Conservation (phyloP, 2,797 vertebrate species). For the Mus spretus region DNA sequence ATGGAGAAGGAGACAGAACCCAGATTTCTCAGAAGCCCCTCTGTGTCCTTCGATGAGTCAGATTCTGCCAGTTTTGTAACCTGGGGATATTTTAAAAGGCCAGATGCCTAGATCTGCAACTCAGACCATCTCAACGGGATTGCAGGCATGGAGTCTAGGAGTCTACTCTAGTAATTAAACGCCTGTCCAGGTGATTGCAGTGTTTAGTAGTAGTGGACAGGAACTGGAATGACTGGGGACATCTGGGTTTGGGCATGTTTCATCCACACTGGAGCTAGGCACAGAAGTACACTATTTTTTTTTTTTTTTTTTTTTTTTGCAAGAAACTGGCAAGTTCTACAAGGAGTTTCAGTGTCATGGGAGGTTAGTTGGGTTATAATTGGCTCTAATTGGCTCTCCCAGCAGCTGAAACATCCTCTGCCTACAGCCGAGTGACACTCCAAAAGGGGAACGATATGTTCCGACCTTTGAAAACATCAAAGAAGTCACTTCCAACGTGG, state of each 20-base stretch:
- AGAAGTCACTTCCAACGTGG: slow-evolving; percentile 65
- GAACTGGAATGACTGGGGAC: background rate
- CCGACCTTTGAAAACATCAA: slow-evolving; percentile 82
- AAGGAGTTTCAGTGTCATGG: slow-evolving; percentile 77
- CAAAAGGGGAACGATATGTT: slow-evolving; percentile 65
- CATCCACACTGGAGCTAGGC: background rate
- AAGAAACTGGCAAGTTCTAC: slow-evolving; percentile 78
- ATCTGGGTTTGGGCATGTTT: background rate
- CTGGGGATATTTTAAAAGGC: slow-evolving; percentile 21
- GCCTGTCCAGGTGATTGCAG: background rate
- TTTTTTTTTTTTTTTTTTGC: background rate
- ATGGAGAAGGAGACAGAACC: background rate
- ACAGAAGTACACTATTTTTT: slow-evolving; percentile 34
- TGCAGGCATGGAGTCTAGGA: too few relatives aligned
- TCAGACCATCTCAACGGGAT: background rate
- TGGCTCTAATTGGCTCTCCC: slow-evolving; percentile 80
- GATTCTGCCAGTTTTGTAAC: background rate
- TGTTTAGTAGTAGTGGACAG: background rate
- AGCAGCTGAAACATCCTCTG: slow-evolving; percentile 70
- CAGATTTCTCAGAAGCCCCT: background rate
- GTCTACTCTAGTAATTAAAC: background rate
- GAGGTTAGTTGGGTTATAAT: slow-evolving; percentile 81
- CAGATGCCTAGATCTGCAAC: background rate
- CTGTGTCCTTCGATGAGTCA: background rate
- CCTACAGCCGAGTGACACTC: slow-evolving; percentile 75